A percentile compares a stretch with the other conserved stretches of the same genome.
Conservation (phyloP, 2,888 invertebrate species). For the Torymus texanus region DNA sequence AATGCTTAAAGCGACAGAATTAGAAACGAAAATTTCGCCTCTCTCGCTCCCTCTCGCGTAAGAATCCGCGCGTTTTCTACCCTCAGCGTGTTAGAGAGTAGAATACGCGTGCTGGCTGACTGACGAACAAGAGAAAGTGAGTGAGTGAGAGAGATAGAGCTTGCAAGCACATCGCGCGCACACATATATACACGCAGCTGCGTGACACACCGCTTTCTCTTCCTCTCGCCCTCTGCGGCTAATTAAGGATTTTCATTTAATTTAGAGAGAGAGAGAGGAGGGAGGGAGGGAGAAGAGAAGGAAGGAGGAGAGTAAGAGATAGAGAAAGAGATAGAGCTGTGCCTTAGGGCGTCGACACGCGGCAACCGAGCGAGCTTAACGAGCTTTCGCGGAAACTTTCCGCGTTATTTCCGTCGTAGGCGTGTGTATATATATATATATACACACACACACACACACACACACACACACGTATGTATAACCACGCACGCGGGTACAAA, state of each 20-base stretch:
- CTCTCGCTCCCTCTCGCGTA: neutral
- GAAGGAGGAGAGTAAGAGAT: neutral
- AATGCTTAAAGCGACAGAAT: slow-evolving; percentile 54
- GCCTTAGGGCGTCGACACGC: too few relatives aligned
- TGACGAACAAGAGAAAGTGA: slow-evolving; percentile 3
- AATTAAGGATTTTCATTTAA: neutral
- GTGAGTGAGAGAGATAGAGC: neutral
- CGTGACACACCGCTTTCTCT: neutral
- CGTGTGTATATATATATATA: too few relatives aligned
- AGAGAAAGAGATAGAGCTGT: neutral
- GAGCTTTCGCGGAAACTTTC: too few relatives aligned
- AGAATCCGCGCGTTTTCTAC: too few relatives aligned
- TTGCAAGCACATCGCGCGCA: too few relatives aligned
- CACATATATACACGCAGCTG: too few relatives aligned
- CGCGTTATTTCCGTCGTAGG: too few relatives aligned
- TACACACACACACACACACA: too few relatives aligned
- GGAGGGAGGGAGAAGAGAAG: neutral
- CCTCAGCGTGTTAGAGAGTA: too few relatives aligned
- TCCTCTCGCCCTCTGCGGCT: neutral
- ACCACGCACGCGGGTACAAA: too few relatives aligned
- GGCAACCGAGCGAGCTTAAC: too few relatives aligned
- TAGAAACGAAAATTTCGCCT: slow-evolving; percentile 49
- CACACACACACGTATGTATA: too few relatives aligned
- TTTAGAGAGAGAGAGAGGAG: neutral
- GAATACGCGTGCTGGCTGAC: neutral